phyloP scores from a whole-genome alignment of 2,888 invertebrate genomes.

The Drosophila rubida region DNA sequence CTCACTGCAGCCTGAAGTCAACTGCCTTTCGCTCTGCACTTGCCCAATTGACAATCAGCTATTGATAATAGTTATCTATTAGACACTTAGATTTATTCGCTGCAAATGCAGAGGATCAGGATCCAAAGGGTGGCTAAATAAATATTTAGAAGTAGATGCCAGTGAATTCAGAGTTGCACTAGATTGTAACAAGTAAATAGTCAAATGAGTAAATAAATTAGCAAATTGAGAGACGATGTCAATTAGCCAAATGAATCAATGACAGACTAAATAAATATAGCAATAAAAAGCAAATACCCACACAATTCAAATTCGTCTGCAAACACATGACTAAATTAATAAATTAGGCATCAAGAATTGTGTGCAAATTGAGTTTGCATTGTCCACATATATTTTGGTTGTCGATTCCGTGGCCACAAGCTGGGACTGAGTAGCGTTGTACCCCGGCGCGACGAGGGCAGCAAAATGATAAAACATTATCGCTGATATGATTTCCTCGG shows the following conservation, averaged over 20 bases:
- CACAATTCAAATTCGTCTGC: background rate
- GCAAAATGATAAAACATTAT: conserved; percentile 11
- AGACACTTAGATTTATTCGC: too few species aligned
- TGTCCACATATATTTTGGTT: too few species aligned
- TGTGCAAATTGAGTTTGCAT: too few species aligned
- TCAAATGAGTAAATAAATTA: too few species aligned
- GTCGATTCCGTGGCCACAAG: background rate
- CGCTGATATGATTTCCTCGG: conserved; percentile 3
- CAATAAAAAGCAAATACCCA: background rate
- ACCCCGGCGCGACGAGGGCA: background rate
- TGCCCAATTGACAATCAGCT: background rate
- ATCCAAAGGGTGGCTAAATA: too few species aligned
- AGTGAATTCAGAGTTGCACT: too few species aligned
- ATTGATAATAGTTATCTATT: too few species aligned
- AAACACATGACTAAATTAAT: background rate
- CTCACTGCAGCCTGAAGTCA: conserved; percentile 12
- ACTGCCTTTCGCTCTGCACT: background rate
- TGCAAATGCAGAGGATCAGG: too few species aligned
- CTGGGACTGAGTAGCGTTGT: background rate
- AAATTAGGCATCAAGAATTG: too few species aligned
- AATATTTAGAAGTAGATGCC: too few species aligned
- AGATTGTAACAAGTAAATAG: too few species aligned
- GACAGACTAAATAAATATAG: background rate
- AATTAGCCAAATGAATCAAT: background rate
- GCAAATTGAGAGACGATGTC: too few species aligned